phyloP scores from a whole-genome alignment of 2,113 vertebrate species.

The Indicator maculatus region DNA sequence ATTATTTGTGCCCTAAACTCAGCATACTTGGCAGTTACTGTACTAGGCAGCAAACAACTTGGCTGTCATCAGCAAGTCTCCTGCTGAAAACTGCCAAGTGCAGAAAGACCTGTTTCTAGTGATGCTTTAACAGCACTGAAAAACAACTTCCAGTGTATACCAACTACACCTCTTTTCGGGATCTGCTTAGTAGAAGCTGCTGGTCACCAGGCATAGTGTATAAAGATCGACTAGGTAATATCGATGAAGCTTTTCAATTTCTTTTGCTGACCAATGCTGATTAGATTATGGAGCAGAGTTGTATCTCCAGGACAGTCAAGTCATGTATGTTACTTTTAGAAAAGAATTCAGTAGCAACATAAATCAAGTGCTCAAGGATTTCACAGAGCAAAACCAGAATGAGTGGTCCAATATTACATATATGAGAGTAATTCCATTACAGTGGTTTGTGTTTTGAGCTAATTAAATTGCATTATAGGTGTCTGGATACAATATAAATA shows the following conservation, averaged over 20 bases:
- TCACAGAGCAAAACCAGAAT: background rate
- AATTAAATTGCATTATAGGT: background rate
- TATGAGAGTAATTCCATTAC: background rate
- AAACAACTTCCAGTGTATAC: background rate
- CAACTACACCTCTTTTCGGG: background rate
- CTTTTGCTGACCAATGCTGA: background rate
- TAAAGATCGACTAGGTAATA: background rate
- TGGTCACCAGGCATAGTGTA: background rate
- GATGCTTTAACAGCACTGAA: background rate
- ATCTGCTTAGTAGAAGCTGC: background rate
- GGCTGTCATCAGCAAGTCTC: background rate
- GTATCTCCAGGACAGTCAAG: background rate
- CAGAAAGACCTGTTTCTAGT: background rate
- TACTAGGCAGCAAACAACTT: background rate
- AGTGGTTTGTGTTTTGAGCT: background rate
- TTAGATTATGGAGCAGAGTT: background rate
- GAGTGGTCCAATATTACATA: background rate
- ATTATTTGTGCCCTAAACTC: background rate
- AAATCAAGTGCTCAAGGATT: background rate
- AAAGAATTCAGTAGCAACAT: background rate
- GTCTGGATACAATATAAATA: background rate
- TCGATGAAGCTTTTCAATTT: background rate
- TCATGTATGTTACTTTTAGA: background rate
- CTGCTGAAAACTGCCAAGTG: background rate
- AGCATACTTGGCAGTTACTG: background rate